Base-by-base conservation (phyloP, 1,140 invertebrate genomes). In the Rhyacophila brunnea region DNA sequence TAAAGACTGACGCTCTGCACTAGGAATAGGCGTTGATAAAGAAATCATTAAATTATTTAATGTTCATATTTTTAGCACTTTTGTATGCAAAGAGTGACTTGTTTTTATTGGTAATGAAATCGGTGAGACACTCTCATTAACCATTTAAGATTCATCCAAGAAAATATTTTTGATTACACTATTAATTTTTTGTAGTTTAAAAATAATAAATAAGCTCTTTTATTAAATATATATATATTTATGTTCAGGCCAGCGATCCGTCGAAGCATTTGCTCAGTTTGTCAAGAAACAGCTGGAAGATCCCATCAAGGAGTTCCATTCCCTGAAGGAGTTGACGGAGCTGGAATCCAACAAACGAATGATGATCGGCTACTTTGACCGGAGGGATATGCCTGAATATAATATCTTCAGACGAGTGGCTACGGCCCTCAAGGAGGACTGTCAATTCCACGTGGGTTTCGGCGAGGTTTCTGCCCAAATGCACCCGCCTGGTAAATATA, bases 341-440 rank as follows among this genome's bases (percentile, higher is more conserved):
- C 73, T 96, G 18, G 91, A 95, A 74, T 89, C 92, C 4, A 91
- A 93, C 50, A 97, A 98, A 70, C 82, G 93, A 61, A 90, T 92
- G 68, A 86, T 99, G 20, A 91, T 99, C 68, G 95, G 92, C 5
- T 98, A 96, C 71, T 98, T 98, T 78, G 88, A 92, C 60, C 80
- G 82, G 19, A 85, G 92, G 66, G 87, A 92, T 68, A 85, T 88
- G 60, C 84, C 87, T 1, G 88, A 91, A 67, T 95, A 93, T 72
- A 80, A 88, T 60, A 83, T 86, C 28, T 90, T 93, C 68, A 81
- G 91, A 56, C 85, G 87, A 70, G 90, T 95, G 3, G 93, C 93
- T 0, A 86, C 85, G 1, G 92, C 89, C 75, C 78, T 99, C 0
- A 93, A 97, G 69, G 96, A 99, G 69, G 96, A 99, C 69, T 99